Percentiles rank a stretch among this genome's conserved stretches.
These are phyloP conservation scores for Eueides isabella DNA, from an alignment of 1,140 invertebrate genomes.

Conservation along the genomic window DNA sequence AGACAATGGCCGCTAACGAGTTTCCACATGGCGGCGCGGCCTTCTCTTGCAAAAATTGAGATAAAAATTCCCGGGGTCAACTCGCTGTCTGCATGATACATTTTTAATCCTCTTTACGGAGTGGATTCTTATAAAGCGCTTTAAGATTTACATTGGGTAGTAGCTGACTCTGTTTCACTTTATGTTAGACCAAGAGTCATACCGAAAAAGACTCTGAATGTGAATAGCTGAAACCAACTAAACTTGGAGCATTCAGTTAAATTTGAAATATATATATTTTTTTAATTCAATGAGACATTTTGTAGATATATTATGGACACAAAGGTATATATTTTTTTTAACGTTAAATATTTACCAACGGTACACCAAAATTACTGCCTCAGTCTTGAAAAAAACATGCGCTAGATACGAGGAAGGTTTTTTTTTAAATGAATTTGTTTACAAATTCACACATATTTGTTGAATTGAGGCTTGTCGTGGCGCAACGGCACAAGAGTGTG, in stretches of 20 bases:
- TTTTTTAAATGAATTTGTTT: too few species aligned
- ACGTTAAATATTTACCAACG: too few species aligned
- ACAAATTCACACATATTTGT: too few species aligned
- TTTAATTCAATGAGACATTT: too few species aligned
- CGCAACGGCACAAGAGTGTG: too few species aligned
- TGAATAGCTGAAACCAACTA: not conserved
- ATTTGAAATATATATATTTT: not conserved
- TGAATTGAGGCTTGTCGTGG: too few species aligned
- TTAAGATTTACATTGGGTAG: slow-evolving; percentile 20
- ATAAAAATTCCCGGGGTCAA: slow-evolving; percentile 29
- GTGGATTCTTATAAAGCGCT: slow-evolving; percentile 27
- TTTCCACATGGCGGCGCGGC: slow-evolving; percentile 18
- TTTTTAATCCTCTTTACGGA: slow-evolving; percentile 28
- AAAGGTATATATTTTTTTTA: too few species aligned
- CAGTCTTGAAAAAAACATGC: too few species aligned
- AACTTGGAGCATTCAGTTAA: not conserved
- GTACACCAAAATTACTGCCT: too few species aligned
- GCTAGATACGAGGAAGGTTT: too few species aligned
- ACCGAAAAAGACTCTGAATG: not conserved
- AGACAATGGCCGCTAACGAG: slow-evolving; percentile 27
- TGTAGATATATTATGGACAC: too few species aligned
- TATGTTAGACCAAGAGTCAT: not conserved
- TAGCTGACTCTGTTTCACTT: not conserved
- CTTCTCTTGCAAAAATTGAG: slow-evolving; percentile 32
- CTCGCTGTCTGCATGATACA: slow-evolving; percentile 28